Base-by-base conservation (phyloP, 2,888 invertebrate genomes). In the Drosophila kuntzei region DNA sequence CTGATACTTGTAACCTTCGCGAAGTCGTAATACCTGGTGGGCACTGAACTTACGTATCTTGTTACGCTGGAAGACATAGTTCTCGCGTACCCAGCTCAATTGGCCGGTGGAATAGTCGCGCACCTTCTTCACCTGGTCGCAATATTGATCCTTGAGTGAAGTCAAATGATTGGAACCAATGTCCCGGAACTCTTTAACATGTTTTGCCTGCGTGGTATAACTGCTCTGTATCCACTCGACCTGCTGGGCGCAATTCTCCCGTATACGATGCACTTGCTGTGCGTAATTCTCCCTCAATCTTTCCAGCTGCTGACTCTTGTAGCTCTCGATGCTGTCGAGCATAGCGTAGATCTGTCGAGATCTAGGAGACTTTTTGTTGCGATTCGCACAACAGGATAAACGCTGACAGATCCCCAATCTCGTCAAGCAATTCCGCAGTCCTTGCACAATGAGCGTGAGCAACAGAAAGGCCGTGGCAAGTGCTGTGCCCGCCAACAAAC, bases 1-100 rank as follows among this genome's bases (percentile, higher is more conserved):
- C 92, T 98, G 98, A 90, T 98, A 97, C 92, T 98, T 98, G 94
- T 97, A 98, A 9, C 98, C 97, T 92, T 98, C 98, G 29, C 98
- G 95, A 44, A 98, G 93, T 54, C 97, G 94, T 46, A 98, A 93
- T 64, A 98, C 95, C 92, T 98, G 98, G 91, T 97, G 97, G 18
- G 97, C 96, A 93, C 98, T 98, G 93, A 98, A 98, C 92, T 98
- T 98, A 50, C 98, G 94, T 76, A 98, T 97, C 92, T 98, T 96
- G 92, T 98, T 97, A 62, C 98, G 94, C 92, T 98, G 98, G 94
- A 97, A 97, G 91, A 98, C 96, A 93, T 98, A 98, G 93, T 98
- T 98, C 92, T 98, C 98, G 70, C 98, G 95, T 79, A 98, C 97
- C 96, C 97, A 97, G 92, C 97, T 97, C 85, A 98, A 93, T 92